phyloP scores from a whole-genome alignment of 1,140 invertebrate genomes.

The Cydia fagiglandana region DNA sequence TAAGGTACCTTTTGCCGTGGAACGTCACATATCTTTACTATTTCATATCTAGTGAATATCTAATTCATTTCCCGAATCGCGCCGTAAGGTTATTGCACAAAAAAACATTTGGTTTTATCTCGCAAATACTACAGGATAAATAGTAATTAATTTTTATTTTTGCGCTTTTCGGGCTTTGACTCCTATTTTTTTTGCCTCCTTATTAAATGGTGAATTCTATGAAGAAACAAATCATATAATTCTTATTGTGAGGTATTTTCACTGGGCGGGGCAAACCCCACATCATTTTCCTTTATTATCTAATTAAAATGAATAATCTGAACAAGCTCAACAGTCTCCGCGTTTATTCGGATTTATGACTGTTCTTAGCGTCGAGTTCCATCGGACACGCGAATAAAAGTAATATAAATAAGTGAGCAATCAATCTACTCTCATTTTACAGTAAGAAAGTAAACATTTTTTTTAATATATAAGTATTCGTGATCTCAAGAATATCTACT shows the following conservation, averaged over 20 bases:
- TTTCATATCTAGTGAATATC: too few relatives aligned
- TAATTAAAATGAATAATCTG: conserved; percentile 21
- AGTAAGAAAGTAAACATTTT: background rate
- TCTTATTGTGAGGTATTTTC: background rate
- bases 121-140: too few relatives aligned
- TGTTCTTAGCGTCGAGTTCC: background rate
- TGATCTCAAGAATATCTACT: too few relatives aligned
- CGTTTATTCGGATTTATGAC: conserved; percentile 24
- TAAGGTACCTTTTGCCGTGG: too few relatives aligned
- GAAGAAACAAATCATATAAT: too few relatives aligned
- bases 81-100: too few relatives aligned
- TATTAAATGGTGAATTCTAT: too few relatives aligned
- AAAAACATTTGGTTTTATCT: background rate
- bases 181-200: too few relatives aligned
- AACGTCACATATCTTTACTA: too few relatives aligned
- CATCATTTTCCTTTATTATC: conserved; percentile 1
- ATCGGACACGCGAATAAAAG: background rate
- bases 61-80: too few relatives aligned
- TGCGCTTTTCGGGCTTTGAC: too few relatives aligned
- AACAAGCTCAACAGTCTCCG: background rate
- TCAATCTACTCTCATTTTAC: conserved; percentile 1
- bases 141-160: too few relatives aligned
- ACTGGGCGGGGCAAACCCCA: background rate
- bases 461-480: background rate
- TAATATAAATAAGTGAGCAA: background rate